Base-by-base conservation (phyloP, 2,888 invertebrate species). In the Heteromurus nitidus region DNA sequence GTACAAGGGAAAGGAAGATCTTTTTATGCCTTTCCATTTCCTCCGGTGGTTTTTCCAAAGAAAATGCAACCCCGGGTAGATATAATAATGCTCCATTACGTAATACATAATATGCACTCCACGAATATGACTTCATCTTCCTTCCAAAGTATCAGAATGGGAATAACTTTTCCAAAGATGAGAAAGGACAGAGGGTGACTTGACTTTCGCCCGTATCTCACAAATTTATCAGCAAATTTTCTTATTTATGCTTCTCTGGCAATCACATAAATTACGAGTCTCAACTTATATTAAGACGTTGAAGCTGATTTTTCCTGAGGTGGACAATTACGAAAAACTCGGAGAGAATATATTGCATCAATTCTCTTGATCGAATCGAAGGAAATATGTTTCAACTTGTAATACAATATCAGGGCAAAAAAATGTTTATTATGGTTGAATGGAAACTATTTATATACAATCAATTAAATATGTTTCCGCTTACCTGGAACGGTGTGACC, bases 401-500 rank as follows among this genome's bases (percentile, higher is more conserved):
- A n/a, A n/a, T n/a, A n/a, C n/a, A n/a, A n/a, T n/a, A n/a, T n/a
- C n/a, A n/a, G n/a, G n/a, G n/a, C 36, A 36, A 5, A 36, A 36
- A 36, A 3, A 60, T 26, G 60, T 2, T 28, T 30, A 60, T 60
- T 13, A 60, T 26, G 20, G 36, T 2, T 24, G 7, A 24, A 28
- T 47, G 13, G 26, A 50, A 28, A 69, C 22, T 18, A 69, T 28
- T 47, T 26, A n/a, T n/a, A n/a, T n/a, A n/a, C n/a, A n/a, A n/a
- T n/a, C n/a, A n/a, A n/a, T n/a, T n/a, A n/a, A n/a, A n/a, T n/a
- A n/a, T n/a, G n/a, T 58, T 3, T 58, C n/a, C 18, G 16, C 77
- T 82, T 82, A 86, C 86, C 86, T 76, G 85, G 84, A 58, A 85
- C 80, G 62, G 85, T 84, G 77, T 85, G 82, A 47, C 84, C 81